Evolutionary conservation across 2,797 vertebrate genomes (phyloP).

Genomic region (Aphelocoma californica): DNA sequence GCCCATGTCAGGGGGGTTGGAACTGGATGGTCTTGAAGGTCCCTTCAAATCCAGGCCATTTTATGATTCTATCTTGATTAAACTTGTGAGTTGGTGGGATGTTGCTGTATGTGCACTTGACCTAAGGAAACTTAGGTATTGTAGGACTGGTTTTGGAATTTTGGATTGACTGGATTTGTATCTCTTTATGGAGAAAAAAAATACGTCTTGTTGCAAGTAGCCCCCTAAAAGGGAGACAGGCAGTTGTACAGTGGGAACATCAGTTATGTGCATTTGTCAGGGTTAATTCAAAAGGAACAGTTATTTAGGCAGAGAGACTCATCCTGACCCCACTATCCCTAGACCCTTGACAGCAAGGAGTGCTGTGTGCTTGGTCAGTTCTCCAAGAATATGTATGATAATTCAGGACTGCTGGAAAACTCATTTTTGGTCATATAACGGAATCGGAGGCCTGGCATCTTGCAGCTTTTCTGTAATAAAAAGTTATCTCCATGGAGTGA

Average conservation of each 20-base stretch:
- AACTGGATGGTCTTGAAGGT: neutral
- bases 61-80: neutral
- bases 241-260: neutral
- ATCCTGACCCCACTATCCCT: rapidly evolving
- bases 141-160: neutral
- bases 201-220: neutral
- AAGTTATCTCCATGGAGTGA: neutral
- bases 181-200: neutral
- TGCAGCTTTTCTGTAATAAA: neutral
- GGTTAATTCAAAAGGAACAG: neutral
- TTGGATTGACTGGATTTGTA: neutral
- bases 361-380: neutral
- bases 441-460: neutral
- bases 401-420: neutral
- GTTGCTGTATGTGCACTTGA: neutral
- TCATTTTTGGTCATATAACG: neutral
- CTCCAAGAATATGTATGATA: neutral
- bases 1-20: rapidly evolving
- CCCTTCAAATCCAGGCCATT: neutral
- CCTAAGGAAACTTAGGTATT: neutral
- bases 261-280: neutral
- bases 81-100: neutral
- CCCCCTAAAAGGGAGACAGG: neutral
- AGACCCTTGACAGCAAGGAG: neutral
- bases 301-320: neutral